Percentiles rank a stretch among this genome's conserved stretches.
These are phyloP conservation scores for Drosophila austrosaltans DNA, from an alignment of 2,888 invertebrate genomes.

Conservation along the genomic window DNA sequence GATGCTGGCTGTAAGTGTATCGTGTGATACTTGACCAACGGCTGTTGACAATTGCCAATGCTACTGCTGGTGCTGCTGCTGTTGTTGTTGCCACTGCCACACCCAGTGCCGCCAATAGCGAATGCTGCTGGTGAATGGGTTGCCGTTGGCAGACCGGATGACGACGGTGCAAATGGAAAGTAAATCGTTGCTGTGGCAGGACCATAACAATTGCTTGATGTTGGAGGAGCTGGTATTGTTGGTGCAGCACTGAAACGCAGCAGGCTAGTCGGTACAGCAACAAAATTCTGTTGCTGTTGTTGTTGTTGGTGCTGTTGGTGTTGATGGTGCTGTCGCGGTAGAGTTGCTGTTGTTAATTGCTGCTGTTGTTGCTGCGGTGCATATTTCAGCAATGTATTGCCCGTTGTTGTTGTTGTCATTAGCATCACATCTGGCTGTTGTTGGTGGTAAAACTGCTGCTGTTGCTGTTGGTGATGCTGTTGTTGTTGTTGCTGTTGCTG, in stretches of 20 bases:
- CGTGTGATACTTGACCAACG: slow-evolving; percentile 83
- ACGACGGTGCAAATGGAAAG: slow-evolving; percentile 78
- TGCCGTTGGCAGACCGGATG: slow-evolving; percentile 33
- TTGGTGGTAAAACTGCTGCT: slow-evolving; percentile 51
- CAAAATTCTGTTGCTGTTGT: slow-evolving; percentile 70
- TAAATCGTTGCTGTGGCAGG: slow-evolving; percentile 82
- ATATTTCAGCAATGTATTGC: slow-evolving; percentile 68
- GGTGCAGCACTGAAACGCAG: slow-evolving; percentile 70
- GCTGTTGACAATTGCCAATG: slow-evolving; percentile 64
- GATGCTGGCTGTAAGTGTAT: slow-evolving; percentile 81
- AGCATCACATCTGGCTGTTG: slow-evolving; percentile 76
- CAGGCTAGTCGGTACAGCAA: slow-evolving; percentile 80
- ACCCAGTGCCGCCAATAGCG: slow-evolving; percentile 3
- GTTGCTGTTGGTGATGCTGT: slow-evolving; percentile 41
- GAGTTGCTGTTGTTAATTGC: slow-evolving; percentile 70
- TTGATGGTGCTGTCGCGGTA: slow-evolving; percentile 65
- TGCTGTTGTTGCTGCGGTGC: slow-evolving; percentile 63
- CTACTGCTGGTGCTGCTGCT: slow-evolving; percentile 24
- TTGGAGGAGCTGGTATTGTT: slow-evolving; percentile 44
- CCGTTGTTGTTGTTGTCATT: slow-evolving; percentile 77
- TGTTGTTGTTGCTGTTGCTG: slow-evolving; percentile 43
- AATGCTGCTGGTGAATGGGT: slow-evolving; percentile 32
- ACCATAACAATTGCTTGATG: slow-evolving; percentile 69
- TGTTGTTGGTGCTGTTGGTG: slow-evolving; percentile 58
- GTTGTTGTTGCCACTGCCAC: slow-evolving; percentile 22